Base-by-base conservation (phyloP, 2,113 vertebrate genomes). In the Salminus brasiliensis region DNA sequence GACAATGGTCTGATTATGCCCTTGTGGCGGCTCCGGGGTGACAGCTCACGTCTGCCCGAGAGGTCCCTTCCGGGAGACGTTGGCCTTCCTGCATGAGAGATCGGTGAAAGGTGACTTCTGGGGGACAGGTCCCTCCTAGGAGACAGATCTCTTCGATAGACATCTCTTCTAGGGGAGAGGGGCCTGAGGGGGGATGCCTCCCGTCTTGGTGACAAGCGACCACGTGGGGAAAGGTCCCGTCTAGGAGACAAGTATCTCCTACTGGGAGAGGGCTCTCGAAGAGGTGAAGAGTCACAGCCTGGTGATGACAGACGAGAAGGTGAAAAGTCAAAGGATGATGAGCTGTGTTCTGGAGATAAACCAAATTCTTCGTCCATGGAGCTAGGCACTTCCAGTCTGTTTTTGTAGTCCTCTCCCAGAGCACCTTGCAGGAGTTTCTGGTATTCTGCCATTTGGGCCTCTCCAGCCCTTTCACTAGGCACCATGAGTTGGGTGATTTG, bases 401-500 rank as follows among this genome's bases (percentile, higher is more conserved):
- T 95, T 83, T 93, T 93, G 78, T 94, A 91, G 0, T 93, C 91
- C 85, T 95, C 93, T 0, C 93, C 94, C 84, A 94, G 92, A 0
- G 88, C 90, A 78, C 88, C 91, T 87, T 94, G 94, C 84, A 94
- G 94, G 77, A 95, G 91, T 76, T 93, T 94, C 86, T 95, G 96
- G 84, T 96, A 95, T 68, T 97, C 94, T 74, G 91, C 90, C 91
- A 94, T 93, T 76, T 92, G 89, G 3, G 90, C 88, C 68, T 95
- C 95, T 80, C 92, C 92, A 59, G 91, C 89, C 6, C 89, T 92
- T 80, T 95, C 92, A 0, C 89, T 90, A 78, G 94, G 89, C 29
- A 91, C 93, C 88, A 95, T 87, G 72, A 98, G 96, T 18, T 94
- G 93, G 13, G 96, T 98, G 81, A 98, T 96, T 88, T 95, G 96